Evolutionary conservation across 1,140 invertebrate species (phyloP), one percentile per base, ranked within the genome.

Genomic region (Adoxophyes honmai): DNA sequence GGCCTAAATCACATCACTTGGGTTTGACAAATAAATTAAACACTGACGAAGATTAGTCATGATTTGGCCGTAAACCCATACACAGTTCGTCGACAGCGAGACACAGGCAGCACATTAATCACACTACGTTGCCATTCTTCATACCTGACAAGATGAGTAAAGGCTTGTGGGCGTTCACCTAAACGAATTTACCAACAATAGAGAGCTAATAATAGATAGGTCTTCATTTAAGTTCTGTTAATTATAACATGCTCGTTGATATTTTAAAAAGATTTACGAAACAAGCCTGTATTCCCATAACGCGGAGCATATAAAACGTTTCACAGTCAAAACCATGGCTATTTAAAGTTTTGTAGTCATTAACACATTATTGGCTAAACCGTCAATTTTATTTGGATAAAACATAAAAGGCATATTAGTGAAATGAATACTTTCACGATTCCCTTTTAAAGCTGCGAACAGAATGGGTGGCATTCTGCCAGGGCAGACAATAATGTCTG

Each of bases 101-200:
- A 48, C n/a, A 48, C 42, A n/a, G 42, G 21, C 21, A 48, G 36
- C 16, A 21, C 62, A 76, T 73, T 69, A 73, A 79, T 79, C 69
- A 75, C 35, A 34, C 35, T 44, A 65, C 68, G 68, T 67, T 77
- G 67, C 68, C 66, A 72, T 75, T 73, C 21, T 37, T 38, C 70
- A 70, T 68, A 70, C 57, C 59, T 70, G 62, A 64, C 68, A 54
- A 55, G 70, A 69, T 70, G 68, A 70, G 55, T 62, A 62, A 59
- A 57, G 36, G 52, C 51, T 59, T 65, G 75, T 79, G 64, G 78
- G 73, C 60, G 70, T 62, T 64, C 62, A 61, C 64, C 61, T 62
- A 67, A 73, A 75, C 70, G 61, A 58, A 58, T 60, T 68, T 53
- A 57, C 59, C 72, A 82, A 81, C 76, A 81, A 81, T 78, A 67